phyloP scores from a whole-genome alignment of 2,113 vertebrate genomes.

The Delphinapterus leucas region DNA sequence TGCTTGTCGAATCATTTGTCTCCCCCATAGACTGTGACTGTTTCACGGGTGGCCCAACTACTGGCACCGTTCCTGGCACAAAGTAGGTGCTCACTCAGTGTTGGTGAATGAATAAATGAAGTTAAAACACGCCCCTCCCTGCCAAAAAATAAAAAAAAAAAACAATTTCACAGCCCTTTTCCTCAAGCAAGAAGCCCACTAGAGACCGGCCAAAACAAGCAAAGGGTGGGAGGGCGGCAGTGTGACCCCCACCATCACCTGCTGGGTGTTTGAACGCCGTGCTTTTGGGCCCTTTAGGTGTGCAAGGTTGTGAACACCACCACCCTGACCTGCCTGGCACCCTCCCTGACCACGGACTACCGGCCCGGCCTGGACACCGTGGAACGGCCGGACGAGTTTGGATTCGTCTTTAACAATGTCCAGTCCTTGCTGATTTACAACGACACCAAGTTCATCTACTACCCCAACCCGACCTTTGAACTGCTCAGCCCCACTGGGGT shows the following conservation, averaged over 20 bases:
- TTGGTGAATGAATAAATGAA: not conserved
- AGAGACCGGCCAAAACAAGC: not conserved
- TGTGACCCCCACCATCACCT: accelerated
- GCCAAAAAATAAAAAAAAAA: not conserved
- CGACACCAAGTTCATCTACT: conserved; percentile 97
- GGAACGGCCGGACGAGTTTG: conserved; percentile 95
- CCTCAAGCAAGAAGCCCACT: too few relatives aligned
- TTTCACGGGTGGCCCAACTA: not conserved
- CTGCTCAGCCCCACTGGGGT: conserved; percentile 90
- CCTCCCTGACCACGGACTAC: conserved; percentile 90
- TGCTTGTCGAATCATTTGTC: not conserved
- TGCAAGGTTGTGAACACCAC: conserved; percentile 93
- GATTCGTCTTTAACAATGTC: conserved; percentile 98
- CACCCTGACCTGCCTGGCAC: conserved; percentile 91
- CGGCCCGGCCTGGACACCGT: conserved; percentile 89
- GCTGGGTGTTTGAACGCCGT: not conserved
- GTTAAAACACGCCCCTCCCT: not conserved
- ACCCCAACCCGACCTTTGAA: conserved; percentile 96
- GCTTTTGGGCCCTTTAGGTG: conserved; percentile 81
- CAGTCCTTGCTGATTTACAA: conserved; percentile 95
- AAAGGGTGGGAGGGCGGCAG: accelerated
- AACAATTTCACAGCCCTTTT: not conserved
- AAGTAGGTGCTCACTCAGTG: not conserved
- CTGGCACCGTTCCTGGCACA: not conserved
- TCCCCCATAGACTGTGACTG: not conserved